Percentiles rank a stretch among this genome's conserved stretches.
phyloP scores from a whole-genome alignment of 2,888 invertebrate species.

The Cantharis flavilabris region DNA sequence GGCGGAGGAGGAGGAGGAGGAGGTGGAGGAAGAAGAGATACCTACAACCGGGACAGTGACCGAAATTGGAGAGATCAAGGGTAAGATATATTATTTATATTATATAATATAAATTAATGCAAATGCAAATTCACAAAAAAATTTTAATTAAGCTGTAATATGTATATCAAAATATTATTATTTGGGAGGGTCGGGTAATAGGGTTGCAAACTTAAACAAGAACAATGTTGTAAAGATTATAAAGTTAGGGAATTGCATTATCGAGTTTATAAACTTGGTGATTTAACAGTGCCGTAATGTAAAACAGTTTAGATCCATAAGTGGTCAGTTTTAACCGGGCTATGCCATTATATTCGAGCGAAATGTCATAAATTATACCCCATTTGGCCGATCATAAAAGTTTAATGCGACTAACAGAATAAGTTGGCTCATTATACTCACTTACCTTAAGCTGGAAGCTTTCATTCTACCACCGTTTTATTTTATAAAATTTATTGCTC shows the following conservation, averaged over 20 bases:
- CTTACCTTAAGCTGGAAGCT: constrained; percentile 16
- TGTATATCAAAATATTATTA: background rate
- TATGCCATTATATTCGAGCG: constrained; percentile 18
- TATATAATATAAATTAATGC: background rate
- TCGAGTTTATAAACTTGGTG: constrained; percentile 22
- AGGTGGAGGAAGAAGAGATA: constrained; percentile 38
- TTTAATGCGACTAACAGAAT: constrained; percentile 36
- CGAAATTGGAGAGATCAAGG: constrained; percentile 55
- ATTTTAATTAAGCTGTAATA: background rate
- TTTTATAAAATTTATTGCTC: background rate
- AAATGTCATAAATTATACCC: constrained; percentile 23
- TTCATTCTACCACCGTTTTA: constrained; percentile 9
- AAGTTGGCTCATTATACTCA: constrained; percentile 19
- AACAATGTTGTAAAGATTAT: constrained; percentile 27
- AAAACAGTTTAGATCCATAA: constrained; percentile 28
- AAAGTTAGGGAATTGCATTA: constrained; percentile 23
- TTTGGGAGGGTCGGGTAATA: constrained; percentile 11
- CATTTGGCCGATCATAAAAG: constrained; percentile 34
- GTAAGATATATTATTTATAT: constrained; percentile 31
- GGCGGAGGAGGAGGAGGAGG: constrained; percentile 16
- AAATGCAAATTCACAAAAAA: background rate
- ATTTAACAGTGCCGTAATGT: constrained; percentile 24
- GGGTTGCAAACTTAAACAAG: constrained; percentile 16
- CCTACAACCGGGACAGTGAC: constrained; percentile 30
- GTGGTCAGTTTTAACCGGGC: constrained; percentile 19